phyloP scores from a whole-genome alignment of 2,888 invertebrate genomes.

The Conistra vaccinii region DNA sequence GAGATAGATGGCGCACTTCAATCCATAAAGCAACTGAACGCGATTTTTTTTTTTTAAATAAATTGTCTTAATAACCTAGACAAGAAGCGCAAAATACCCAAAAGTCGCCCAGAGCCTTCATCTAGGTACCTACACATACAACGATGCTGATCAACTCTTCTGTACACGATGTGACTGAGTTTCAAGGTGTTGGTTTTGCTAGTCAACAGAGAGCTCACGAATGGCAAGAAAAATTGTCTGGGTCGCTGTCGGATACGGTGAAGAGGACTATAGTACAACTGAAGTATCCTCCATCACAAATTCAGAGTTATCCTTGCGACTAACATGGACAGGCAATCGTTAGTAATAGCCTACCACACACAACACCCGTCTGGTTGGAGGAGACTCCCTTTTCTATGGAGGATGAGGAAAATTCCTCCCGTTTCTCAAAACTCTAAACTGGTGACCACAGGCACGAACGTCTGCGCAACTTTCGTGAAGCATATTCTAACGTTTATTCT shows the following conservation, averaged over 20 bases:
- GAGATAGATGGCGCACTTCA: neutral
- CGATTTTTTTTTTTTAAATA: neutral
- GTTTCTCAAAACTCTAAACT: neutral
- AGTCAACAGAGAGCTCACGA: neutral
- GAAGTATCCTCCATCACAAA: neutral
- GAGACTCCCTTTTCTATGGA: neutral
- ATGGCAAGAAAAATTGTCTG: no score
- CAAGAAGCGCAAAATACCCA: neutral
- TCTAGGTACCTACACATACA: neutral
- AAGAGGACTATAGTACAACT: neutral
- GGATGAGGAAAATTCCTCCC: neutral
- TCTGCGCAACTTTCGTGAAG: neutral
- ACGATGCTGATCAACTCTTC: neutral
- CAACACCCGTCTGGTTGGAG: neutral
- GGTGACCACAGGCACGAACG: neutral
- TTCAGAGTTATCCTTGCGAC: neutral
- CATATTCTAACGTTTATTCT: no score
- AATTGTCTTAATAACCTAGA: neutral
- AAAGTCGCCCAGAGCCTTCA: neutral
- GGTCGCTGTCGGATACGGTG: neutral
- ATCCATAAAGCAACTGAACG: neutral
- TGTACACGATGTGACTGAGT: neutral
- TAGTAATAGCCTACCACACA: no score
- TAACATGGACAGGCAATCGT: no score
- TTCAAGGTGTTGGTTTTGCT: neutral